Base-by-base conservation (phyloP, 2,888 invertebrate species). In the Biston stratarius region DNA sequence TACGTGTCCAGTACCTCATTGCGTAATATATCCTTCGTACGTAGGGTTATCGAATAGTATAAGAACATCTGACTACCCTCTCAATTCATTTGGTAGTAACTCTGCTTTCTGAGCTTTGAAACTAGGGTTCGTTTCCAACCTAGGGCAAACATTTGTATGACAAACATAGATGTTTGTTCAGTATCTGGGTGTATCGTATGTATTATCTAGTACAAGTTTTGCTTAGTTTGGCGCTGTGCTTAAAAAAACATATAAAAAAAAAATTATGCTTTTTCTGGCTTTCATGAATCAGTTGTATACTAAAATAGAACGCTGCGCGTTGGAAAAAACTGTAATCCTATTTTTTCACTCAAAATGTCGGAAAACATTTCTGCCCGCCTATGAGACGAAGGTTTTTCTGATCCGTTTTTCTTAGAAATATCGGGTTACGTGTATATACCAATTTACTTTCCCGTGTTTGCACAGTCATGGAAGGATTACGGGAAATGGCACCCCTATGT, bases 1-100 rank as follows among this genome's bases (percentile, higher is more conserved):
- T 71, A 71, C 64, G 68, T 70, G 61, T 60, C 71, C 67, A 55
- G 64, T 42, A 33, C 60, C 55, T 69, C 64, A 70, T 74, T 71
- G 64, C 67, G 55, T 67, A 67, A 67, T 59, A 38, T 59, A 63
- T 63, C 62, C 66, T 67, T 59, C 58, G 40, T 14, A 38, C 47
- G 47, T 58, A 67, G 67, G 67, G 67, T 60, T 63, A 42, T 33
- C 58, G 33, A 48, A 38, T 11, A 5, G 47, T 40, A 38, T 12
- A 34, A 57, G 14, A 57, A 48, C 48, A n/a, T 51, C 33, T 34
- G 24, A n/a, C 7, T 3, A 24, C 24, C 24, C 24, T 24, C 1
- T 24, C 3, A 3, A 3, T 24, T 24, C 24, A 2, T 24, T 24
- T 24, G 24, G 24, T 24, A 24, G 24, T 24, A 24, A 24, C 24